These are phyloP conservation scores for Cherax quadricarinatus DNA, from an alignment of 1,140 invertebrate genomes.

Conservation along the genomic window DNA sequence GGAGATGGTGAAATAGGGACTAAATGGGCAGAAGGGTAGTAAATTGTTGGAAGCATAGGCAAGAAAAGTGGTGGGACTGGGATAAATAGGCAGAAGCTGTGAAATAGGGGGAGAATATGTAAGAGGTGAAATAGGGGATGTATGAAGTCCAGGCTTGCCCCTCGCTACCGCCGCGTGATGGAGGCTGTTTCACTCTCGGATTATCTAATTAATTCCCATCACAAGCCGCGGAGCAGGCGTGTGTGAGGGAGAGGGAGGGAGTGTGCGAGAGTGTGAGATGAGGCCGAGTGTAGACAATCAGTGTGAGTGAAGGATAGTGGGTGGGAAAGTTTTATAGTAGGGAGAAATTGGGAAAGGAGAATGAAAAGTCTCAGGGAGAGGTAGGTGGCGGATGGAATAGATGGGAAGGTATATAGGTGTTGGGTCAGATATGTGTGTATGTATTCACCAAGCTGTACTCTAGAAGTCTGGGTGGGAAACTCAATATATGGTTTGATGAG, in stretches of 20 bases:
- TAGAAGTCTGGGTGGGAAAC: too few relatives aligned
- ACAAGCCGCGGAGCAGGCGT: background rate
- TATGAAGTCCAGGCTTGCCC: background rate
- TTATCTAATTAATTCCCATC: slow-evolving; percentile 13
- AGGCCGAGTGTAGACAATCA: background rate
- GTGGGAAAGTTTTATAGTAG: too few relatives aligned
- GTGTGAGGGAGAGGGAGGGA: background rate
- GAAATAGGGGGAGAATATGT: background rate
- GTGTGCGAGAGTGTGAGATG: background rate
- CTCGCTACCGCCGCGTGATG: background rate
- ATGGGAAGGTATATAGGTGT: background rate
- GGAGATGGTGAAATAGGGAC: too few relatives aligned
- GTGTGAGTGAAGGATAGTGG: background rate
- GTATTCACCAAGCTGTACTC: too few relatives aligned
- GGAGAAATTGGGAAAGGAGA: background rate
- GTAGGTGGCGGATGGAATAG: background rate
- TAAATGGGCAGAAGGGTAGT: too few relatives aligned
- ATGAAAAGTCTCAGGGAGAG: background rate
- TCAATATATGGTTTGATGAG: too few relatives aligned
- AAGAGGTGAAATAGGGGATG: background rate
- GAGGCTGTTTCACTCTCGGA: background rate
- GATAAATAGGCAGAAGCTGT: background rate
- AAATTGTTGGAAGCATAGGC: too few relatives aligned
- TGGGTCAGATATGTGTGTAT: too few relatives aligned
- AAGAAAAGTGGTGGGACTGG: background rate